Evolutionary conservation across 2,888 invertebrate species (phyloP), one percentile per base, ranked within the genome.

Genomic region (Chelonus formosanus): DNA sequence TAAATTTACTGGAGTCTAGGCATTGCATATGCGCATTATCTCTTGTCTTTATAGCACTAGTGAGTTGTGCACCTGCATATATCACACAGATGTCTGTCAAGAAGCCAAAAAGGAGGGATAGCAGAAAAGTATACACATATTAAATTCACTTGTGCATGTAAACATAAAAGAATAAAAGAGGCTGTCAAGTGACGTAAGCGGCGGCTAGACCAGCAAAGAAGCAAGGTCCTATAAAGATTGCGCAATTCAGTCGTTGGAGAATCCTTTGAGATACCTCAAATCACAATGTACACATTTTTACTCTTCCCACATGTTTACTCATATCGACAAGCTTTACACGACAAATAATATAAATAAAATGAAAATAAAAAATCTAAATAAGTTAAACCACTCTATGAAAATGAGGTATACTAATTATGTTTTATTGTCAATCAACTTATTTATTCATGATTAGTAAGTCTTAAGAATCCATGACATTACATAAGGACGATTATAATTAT

Each of bases 51-150:
- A 31, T 6, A 48, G 31, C 36, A 35, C 31, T 57, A 8, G n/a
- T 58, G 10, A 59, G 47, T 45, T 34, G 7, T 50, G 34, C 50
- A 57, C 50, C 43, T 63, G 50, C 43, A 45, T 63, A 47, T 36
- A 57, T 50, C 8, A 31, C 10, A 43, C 56, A 43, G 36, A 31
- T 43, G 56, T 50, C 56, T 63, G 40, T 36, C 48, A 56, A 50
- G 32, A 57, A 52, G 50, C 48, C 48, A 50, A 56, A 56, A 63
- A 35, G 48, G 35, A n/a, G 56, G 48, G 43, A 10, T 47, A 48
- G n/a, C 32, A 55, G 55, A 43, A 36, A 35, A 6, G 36, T 20
- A 48, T 48, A 10, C 5, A 5, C 35, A 36, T 54, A 6, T 10
- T 36, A 54, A 36, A 36, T 54, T 10, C 45, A 45, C 3, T n/a